Evolutionary conservation across 2,113 vertebrate genomes (phyloP), one percentile per base, ranked within the genome.

Genomic region (Nematolebias whitei): DNA sequence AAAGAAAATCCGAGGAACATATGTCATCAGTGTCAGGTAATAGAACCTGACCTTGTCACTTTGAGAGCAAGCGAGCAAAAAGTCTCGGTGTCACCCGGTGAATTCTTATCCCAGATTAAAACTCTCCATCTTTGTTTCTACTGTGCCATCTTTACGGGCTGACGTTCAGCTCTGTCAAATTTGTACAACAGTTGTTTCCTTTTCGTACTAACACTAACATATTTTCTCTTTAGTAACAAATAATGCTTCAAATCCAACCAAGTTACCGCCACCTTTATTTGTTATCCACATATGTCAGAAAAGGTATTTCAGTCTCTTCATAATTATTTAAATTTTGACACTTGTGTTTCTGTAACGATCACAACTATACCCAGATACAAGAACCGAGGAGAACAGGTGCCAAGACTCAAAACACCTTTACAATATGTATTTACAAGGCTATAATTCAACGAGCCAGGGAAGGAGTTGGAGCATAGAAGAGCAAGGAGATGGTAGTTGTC

Each of bases 261-360:
- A n/a, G n/a, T n/a, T n/a, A 69, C 80, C 77, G 78, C 58, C 74
- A 26, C 29, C 62, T 72, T 72, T 57, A 12, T 69, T 76, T 80
- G 51, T 48, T 54, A 69, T 78, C 74, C 70, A 60, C 12, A n/a
- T 63, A 92, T 87, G 90, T 91, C 88, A 91, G 67, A 2, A 55
- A 43, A 86, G 62, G 81, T 70, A 69, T 87, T 93, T 90, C 87
- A 71, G 64, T 77, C 69, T 65, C 67, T 85, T 63, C 56, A 81
- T 78, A 74, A 92, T 88, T 90, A 89, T 87, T 76, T 84, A 90
- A 90, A 68, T 79, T 83, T 87, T 91, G 90, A 89, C 85, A 87
- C 69, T 41, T 26, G 79, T n/a, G n/a, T n/a, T n/a, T n/a, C n/a
- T n/a, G n/a, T n/a, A n/a, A n/a, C n/a, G n/a, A n/a, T n/a, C n/a